Evolutionary conservation across 2,797 vertebrate species (phyloP).

Genomic region (Thunnus albacares): DNA sequence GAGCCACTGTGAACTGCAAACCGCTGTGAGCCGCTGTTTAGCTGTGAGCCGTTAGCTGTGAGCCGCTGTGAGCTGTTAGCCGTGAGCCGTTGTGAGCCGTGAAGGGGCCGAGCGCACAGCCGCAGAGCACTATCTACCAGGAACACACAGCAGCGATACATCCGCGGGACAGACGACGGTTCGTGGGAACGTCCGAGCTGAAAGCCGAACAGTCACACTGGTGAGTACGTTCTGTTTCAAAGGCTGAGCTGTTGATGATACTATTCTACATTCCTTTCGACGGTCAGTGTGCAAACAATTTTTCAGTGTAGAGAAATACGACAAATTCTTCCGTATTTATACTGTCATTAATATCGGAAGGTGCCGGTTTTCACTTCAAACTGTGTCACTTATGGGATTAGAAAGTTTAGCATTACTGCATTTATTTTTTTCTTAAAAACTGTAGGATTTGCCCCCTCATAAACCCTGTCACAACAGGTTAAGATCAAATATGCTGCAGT

Average conservation of each 20-base stretch:
- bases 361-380: too few relatives aligned
- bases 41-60: too few relatives aligned
- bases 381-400: not conserved
- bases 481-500: not conserved
- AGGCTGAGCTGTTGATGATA: not conserved
- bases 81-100: too few relatives aligned
- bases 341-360: not conserved
- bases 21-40: too few relatives aligned
- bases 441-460: not conserved
- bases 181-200: not conserved
- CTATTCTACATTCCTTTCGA: not conserved
- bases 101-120: not conserved
- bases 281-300: not conserved
- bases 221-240: not conserved
- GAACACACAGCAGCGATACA: not conserved
- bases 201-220: not conserved
- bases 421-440: not conserved
- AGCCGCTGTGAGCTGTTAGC: too few relatives aligned
- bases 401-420: not conserved
- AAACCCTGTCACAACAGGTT: not conserved
- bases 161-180: not conserved
- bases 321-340: not conserved
- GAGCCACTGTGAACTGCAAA: too few relatives aligned
- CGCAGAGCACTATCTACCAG: not conserved
- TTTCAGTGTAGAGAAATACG: not conserved